phyloP scores from a whole-genome alignment of 2,797 vertebrate genomes.

The Megaceryle alcyon region DNA sequence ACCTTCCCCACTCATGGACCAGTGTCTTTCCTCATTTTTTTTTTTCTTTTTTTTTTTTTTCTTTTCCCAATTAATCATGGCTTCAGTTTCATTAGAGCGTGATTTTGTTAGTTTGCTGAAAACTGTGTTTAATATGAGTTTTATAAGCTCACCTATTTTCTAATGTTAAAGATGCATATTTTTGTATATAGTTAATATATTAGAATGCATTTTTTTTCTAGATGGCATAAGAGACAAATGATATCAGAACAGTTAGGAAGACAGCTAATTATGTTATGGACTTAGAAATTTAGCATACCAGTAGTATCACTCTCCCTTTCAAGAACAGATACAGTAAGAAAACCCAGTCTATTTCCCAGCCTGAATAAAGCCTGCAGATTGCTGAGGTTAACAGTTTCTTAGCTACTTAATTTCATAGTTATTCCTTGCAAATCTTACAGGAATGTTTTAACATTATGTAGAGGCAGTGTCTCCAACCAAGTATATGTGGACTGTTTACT shows the following conservation, averaged over 20 bases:
- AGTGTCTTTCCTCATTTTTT: neutral
- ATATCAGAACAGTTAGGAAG: neutral
- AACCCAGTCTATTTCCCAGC: conserved; percentile 27
- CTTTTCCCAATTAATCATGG: neutral
- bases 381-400: conserved; percentile 70
- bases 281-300: conserved; percentile 33
- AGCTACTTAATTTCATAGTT: conserved; percentile 50
- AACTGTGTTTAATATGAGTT: neutral
- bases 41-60: neutral
- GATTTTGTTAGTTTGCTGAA: neutral
- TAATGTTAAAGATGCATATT: neutral
- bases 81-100: neutral
- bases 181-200: neutral
- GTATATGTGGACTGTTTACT: neutral
- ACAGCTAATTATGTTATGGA: conserved; percentile 11
- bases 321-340: conserved; percentile 34
- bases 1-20: fast-evolving
- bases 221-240: neutral
- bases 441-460: conserved; percentile 20
- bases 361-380: conserved; percentile 55
- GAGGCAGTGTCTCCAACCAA: neutral
- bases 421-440: conserved; percentile 49
- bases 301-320: neutral
- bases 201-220: neutral
- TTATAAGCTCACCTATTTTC: neutral